Evolutionary conservation across 1,140 invertebrate species (phyloP), one percentile per base, ranked within the genome.

Genomic region (Diorhabda carinulata): DNA sequence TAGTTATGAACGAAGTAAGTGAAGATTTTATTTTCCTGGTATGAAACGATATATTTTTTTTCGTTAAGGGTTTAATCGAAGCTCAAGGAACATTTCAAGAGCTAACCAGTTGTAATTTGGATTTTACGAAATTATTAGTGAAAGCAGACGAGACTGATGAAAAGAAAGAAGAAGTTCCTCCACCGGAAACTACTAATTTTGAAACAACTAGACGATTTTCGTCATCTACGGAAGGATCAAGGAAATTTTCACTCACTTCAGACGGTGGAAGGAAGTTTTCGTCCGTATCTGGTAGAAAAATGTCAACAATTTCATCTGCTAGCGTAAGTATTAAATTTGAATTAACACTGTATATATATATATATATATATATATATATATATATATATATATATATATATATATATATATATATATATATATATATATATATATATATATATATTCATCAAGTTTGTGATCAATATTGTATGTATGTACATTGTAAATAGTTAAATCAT

Each of bases 1-100:
- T 95, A 4, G 87, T 95, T 9, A 75, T 96, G 9, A 89, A 94
- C 77, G 87, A 89, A 76, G 90, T 90, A 81, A 83, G 80, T 74
- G 60, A 65, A 45, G 66, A 25, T 25, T 25, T 7, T 9, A n/a
- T 41, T 43, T 42, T 7, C 25, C 9, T 63, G 5, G 5, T 63
- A 43, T 5, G n/a, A 1, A n/a, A 63, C 10, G 5, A 42, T 40
- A 25, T 25, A 43, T 41, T 63, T 63, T 6, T 25, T 25, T 25
- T 52, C 25, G 5, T n/a, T 57, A 8, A 77, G 84, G 92, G 88
- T 3, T 75, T 72, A 41, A 82, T 90, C 6, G 78, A 83, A 59
- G 81, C 83, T 2, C 79, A 86, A 77, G 88, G 88, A 9, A 84
- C 82, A 0, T 90, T 85, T 67, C 76, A 83, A 44, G 81, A 88